Base-by-base conservation (phyloP, 23 tunicate genomes). In the Phallusia fumigata region DNA sequence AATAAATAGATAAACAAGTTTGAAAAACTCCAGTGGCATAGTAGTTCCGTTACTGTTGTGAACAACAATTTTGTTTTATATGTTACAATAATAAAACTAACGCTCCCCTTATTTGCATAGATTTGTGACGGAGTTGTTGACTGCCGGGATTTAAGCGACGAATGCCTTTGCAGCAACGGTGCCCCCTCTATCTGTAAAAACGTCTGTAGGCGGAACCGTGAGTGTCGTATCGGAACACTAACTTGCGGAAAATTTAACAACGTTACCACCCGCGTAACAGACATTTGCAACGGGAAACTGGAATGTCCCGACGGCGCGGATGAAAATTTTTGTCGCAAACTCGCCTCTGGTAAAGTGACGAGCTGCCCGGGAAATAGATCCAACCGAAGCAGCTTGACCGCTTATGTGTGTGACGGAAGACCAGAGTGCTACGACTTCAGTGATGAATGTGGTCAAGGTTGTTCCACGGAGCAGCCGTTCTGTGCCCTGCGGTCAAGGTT, bases 381-480 rank as follows among this genome's bases (percentile, higher is more conserved):
- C 0, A 77, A 77, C 77, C n/a, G 35, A 19, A 58, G 76, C 6
- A 73, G 13, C 16, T 28, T 33, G 36, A 33, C 72, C 16, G 86
- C 91, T 12, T 40, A 64, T 19, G 33, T 82, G 21, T 88, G 91
- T 49, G 91, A 88, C 65, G 91, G 91, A 31, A 64, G 81, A 65
- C 91, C 91, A 32, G 91, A 88, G 33, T 88, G 91, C 72, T 88
- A 82, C 76, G 91, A 88, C 76, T 47, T 82, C 15, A 35, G 82
- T 30, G 91, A 88, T 76, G 91, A 88, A 82, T 88, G 91, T 35
- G 84, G 53, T 15, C 76, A 30, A 18, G 84, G 72, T 34, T 81
- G 84, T 36, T 18, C 22, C 30, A 36, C 53, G 12, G 84, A 81
- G 35, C 77, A 36, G 33, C 51, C 76, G 52, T 81, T 65, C 64